phyloP scores from a whole-genome alignment of 2,113 vertebrate genomes.

The Semnornis frantzii region DNA sequence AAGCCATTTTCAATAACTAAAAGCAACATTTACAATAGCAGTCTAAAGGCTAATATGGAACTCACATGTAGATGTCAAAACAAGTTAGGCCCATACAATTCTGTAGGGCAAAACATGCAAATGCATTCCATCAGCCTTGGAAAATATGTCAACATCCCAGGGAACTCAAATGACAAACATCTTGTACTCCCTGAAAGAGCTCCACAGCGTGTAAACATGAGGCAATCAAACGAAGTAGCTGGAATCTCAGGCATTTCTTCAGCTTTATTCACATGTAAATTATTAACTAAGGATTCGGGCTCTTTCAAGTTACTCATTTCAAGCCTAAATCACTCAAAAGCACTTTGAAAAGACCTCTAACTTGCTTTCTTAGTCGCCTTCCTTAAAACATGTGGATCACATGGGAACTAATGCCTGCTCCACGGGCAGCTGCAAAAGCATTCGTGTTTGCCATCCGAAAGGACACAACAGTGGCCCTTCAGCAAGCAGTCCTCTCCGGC shows the following conservation, averaged over 20 bases:
- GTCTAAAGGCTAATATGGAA: conserved; percentile 55
- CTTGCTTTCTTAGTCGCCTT: conserved; percentile 24
- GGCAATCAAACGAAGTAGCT: conserved; percentile 65
- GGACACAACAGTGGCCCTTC: conserved; percentile 9
- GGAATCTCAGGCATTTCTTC: conserved; percentile 63
- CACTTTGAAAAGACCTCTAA: conserved; percentile 41
- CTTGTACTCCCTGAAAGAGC: conserved; percentile 52
- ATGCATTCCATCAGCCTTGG: conserved; percentile 51
- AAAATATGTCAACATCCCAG: conserved; percentile 64
- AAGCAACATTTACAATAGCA: conserved; percentile 61
- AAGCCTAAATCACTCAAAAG: conserved; percentile 51
- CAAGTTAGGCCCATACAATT: conserved; percentile 59
- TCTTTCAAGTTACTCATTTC: conserved; percentile 56
- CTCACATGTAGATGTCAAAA: conserved; percentile 64
- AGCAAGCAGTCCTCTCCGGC: background rate
- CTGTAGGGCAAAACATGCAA: conserved; percentile 57
- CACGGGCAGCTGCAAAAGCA: background rate
- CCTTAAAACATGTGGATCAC: background rate
- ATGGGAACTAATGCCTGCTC: background rate
- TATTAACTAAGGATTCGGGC: conserved; percentile 59
- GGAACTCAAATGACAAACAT: conserved; percentile 62
- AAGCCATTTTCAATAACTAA: conserved; percentile 53
- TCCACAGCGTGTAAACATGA: conserved; percentile 67
- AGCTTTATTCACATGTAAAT: conserved; percentile 66
- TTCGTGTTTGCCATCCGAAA: background rate